Evolutionary conservation across 2,888 invertebrate genomes (phyloP), one percentile per base, ranked within the genome.

Genomic region (Saturnia japonica): DNA sequence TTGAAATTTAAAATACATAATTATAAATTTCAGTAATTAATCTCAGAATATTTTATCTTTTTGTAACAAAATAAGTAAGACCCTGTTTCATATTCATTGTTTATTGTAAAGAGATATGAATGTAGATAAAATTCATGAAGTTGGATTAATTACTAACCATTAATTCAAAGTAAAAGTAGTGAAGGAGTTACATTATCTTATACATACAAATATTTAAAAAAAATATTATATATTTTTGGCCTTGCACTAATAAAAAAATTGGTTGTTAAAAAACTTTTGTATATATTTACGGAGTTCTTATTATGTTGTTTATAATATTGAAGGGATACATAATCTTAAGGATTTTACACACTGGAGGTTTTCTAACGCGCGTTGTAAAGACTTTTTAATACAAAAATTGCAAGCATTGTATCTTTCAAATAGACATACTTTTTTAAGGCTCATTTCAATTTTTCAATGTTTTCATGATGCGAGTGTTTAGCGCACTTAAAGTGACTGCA

Each of bases 41-140:
- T 54, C 51, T 54, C 51, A 57, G 25, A 25, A 22, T 0, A 1
- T 25, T 25, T 51, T 51, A 19, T 57, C 11, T 57, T 14, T 57
- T 57, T 57, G 57, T 25, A 25, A 11, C 25, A 25, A 25, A 57
- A 57, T 57, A 57, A 57, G 57, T 57, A 57, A 57, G 54, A 57
- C 14, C 57, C 57, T 57, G 57, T 57, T 57, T 57, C 14, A 4
- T 11, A 57, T 22, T 57, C 57, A 54, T 54, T 54, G n/a, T 54
- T n/a, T 22, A 4, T 25, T 57, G 12, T 57, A 57, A 9, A 43
- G 43, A 43, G 43, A 43, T 43, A 43, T 43, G 1, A 43, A 43
- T 43, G 43, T 43, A 43, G 43, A 51, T 9, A 19, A n/a, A 25
- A 25, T 57, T 25, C 11, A 57, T 4, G 12, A 57, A 7, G 9